These are phyloP conservation scores for Drosophila hawaiiensis DNA, from an alignment of 2,888 invertebrate species.

Conservation along the genomic window DNA sequence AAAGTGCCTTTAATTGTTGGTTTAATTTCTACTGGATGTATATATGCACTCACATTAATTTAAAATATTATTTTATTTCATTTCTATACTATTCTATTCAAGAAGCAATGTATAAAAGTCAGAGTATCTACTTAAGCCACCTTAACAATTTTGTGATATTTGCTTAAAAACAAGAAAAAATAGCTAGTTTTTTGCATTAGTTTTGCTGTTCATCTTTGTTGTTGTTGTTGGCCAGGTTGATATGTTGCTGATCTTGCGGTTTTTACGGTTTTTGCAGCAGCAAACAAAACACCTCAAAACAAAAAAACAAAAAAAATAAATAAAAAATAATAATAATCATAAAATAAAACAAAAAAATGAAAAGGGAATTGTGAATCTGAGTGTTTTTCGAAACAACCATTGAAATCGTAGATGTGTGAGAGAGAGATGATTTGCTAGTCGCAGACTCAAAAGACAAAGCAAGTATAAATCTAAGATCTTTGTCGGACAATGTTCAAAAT, in stretches of 20 bases:
- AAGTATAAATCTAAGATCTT: constrained; percentile 1
- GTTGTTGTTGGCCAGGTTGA: constrained; percentile 68
- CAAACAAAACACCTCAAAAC: constrained; percentile 41
- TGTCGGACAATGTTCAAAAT: constrained; percentile 34
- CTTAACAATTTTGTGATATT: neutral
- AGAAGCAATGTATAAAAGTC: neutral
- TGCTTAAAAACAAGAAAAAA: constrained; percentile 24
- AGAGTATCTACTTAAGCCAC: constrained; percentile 17
- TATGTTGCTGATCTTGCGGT: constrained; percentile 84
- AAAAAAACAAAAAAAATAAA: constrained; percentile 17
- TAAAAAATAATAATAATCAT: neutral
- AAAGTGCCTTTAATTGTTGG: neutral
- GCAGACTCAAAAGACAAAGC: neutral
- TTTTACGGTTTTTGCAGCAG: constrained; percentile 66
- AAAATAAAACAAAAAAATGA: constrained; percentile 15
- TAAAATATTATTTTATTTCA: neutral
- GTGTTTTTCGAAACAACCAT: constrained; percentile 29
- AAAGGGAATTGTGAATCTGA: constrained; percentile 47
- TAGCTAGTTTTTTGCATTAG: constrained; percentile 37
- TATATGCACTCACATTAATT: neutral
- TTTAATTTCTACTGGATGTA: too few relatives aligned
- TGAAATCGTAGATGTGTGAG: constrained; percentile 77
- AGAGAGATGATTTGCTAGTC: constrained; percentile 62
- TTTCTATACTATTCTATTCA: neutral
- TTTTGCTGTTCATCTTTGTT: constrained; percentile 22